Percentiles rank a stretch among this genome's conserved stretches.
Evolutionary conservation across 2,797 vertebrate species (phyloP).

Genomic region (Balearica regulorum): DNA sequence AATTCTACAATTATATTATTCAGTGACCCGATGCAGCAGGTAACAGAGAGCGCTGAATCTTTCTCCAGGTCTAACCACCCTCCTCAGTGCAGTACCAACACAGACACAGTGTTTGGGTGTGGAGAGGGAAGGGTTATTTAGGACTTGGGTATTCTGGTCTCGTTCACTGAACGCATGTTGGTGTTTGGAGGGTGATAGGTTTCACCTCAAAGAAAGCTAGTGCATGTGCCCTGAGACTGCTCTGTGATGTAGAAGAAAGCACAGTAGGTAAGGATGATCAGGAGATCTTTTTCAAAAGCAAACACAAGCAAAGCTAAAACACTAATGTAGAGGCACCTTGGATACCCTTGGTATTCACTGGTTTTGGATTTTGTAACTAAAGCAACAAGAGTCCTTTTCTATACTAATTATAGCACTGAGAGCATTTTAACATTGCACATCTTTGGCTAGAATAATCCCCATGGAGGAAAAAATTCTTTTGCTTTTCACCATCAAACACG

Average conservation of each 20-base stretch:
- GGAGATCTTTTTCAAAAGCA: background rate
- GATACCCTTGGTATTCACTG: background rate
- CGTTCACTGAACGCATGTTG: background rate
- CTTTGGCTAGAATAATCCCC: background rate
- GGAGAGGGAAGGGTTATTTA: background rate
- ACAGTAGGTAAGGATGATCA: background rate
- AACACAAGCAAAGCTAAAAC: background rate
- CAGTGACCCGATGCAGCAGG: background rate
- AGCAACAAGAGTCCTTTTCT: background rate
- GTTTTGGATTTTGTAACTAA: background rate
- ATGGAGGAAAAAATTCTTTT: background rate
- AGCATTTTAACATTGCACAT: background rate
- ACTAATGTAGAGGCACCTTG: background rate
- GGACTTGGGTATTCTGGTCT: background rate
- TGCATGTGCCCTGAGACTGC: background rate
- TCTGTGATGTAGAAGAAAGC: background rate
- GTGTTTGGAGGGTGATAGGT: background rate
- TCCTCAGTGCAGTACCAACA: background rate
- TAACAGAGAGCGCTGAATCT: background rate
- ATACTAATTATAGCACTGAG: background rate
- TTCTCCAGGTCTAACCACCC: background rate
- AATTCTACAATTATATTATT: background rate
- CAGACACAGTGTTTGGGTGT: background rate
- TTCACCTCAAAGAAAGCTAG: background rate
- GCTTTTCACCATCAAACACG: background rate